Evolutionary conservation across 2,888 invertebrate species (phyloP).

Genomic region (Limnephilus marmoratus): DNA sequence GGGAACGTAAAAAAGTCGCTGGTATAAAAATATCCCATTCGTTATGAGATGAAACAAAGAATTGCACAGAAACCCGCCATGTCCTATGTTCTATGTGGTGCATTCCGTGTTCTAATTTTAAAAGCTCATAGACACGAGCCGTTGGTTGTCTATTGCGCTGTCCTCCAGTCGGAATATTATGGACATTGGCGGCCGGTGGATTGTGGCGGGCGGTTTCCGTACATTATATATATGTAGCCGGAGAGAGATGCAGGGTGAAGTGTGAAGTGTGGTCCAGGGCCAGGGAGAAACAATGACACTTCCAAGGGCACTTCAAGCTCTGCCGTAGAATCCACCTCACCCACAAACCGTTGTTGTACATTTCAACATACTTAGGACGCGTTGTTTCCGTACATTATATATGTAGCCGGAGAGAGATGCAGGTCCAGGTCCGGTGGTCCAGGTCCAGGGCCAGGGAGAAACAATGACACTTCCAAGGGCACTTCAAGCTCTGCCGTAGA

Average conservation of each 20-base stretch:
- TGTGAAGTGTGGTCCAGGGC: no score
- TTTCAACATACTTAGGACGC: no score
- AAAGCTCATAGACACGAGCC: conserved; percentile 8
- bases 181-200: not conserved
- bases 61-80: not conserved
- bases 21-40: conserved; percentile 34
- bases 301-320: not conserved
- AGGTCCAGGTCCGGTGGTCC: no score
- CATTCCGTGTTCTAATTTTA: conserved; percentile 40
- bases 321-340: no score
- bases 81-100: conserved; percentile 15
- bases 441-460: no score
- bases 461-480: no score
- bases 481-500: no score
- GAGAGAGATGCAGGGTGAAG: not conserved
- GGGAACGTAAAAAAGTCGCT: conserved; percentile 22
- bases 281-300: not conserved
- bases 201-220: not conserved
- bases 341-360: no score
- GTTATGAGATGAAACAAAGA: conserved; percentile 8
- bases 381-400: no score
- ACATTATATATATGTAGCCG: not conserved
- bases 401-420: no score
- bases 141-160: conserved; percentile 14
- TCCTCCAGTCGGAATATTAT: not conserved